These are phyloP conservation scores for Morphnarchus princeps DNA, from an alignment of 2,113 vertebrate species.

Conservation along the genomic window DNA sequence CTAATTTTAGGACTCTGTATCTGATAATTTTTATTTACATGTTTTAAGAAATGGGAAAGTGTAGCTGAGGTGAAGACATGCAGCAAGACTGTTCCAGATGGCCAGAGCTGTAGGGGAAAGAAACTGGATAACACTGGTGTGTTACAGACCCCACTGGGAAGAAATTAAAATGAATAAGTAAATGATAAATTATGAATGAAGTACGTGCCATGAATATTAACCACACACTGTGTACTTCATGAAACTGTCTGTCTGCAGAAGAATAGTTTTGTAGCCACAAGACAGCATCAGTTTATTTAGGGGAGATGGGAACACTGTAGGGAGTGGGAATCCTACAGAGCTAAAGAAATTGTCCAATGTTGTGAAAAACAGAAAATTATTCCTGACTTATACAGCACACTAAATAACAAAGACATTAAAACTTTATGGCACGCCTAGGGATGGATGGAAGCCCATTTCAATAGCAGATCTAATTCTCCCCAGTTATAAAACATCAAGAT, in stretches of 20 bases:
- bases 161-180: constrained; percentile 49
- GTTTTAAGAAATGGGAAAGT: constrained; percentile 23
- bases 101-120: background rate
- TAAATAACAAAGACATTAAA: constrained; percentile 63
- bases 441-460: constrained; percentile 48
- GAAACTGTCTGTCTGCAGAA: constrained; percentile 18
- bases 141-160: constrained; percentile 12
- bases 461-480: constrained; percentile 54
- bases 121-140: constrained; percentile 31
- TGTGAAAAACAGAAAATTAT: constrained; percentile 36
- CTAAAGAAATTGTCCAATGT: background rate
- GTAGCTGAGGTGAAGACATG: constrained; percentile 45
- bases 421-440: constrained; percentile 57
- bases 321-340: constrained; percentile 35
- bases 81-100: constrained; percentile 24
- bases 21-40: constrained; percentile 11
- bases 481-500: constrained; percentile 58
- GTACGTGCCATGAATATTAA: constrained; percentile 46
- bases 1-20: background rate
- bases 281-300: constrained; percentile 46
- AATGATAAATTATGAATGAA: constrained; percentile 59
- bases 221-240: constrained; percentile 17
- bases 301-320: constrained; percentile 10
- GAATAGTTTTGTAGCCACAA: constrained; percentile 5
- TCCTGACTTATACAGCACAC: constrained; percentile 21